These are phyloP conservation scores for Nyctereutes procyonoides DNA, from an alignment of 2,113 vertebrate genomes.

Conservation along the genomic window DNA sequence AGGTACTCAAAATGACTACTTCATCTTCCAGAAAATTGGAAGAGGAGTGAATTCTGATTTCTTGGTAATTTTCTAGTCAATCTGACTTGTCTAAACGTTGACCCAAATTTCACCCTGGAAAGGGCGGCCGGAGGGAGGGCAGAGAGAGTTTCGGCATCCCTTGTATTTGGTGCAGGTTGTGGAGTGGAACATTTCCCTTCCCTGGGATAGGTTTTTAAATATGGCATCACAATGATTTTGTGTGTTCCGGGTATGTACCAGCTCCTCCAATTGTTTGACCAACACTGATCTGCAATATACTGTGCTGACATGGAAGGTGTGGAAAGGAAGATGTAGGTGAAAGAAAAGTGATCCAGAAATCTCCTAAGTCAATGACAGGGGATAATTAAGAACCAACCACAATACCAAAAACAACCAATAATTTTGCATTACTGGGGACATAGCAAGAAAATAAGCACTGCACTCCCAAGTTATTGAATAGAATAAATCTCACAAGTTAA, in stretches of 20 bases:
- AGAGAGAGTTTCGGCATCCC: too few species aligned
- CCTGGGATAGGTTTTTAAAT: background rate
- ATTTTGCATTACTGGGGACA: background rate
- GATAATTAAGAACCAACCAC: background rate
- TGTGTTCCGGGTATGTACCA: too few species aligned
- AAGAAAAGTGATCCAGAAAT: background rate
- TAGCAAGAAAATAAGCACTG: background rate
- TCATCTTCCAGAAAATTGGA: background rate
- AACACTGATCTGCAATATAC: background rate
- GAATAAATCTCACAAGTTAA: slow-evolving; percentile 56
- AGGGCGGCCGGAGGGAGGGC: background rate
- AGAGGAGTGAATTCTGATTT: background rate
- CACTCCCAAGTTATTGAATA: slow-evolving; percentile 38
- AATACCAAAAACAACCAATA: background rate
- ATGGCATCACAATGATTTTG: background rate
- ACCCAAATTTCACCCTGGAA: background rate
- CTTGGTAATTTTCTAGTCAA: background rate
- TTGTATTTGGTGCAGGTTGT: background rate
- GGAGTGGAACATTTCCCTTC: background rate
- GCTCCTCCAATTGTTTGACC: background rate
- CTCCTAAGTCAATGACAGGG: background rate
- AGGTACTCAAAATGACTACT: background rate
- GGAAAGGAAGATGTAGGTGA: background rate
- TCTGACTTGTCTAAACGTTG: background rate
- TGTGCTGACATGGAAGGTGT: background rate